A percentile compares a stretch with the other conserved stretches of the same genome.
Conservation (phyloP, 2,113 vertebrate species). For the Chrysemys picta region DNA sequence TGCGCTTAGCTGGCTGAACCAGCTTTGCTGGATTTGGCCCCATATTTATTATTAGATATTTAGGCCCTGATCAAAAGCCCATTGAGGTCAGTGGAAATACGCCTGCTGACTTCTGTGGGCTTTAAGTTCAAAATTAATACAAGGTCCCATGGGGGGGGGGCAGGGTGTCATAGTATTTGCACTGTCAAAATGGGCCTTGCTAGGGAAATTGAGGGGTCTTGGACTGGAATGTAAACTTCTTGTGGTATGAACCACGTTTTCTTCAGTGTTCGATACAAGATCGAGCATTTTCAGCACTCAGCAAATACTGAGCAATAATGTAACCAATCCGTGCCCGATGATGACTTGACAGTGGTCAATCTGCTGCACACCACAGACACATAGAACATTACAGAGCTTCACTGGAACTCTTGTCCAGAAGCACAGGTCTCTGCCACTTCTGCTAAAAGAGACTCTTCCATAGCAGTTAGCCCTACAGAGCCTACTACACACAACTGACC, state of each 20-base stretch:
- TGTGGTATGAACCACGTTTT: neutral
- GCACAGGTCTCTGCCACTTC: neutral
- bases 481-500: neutral
- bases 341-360: neutral
- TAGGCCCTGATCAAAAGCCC: too few species aligned
- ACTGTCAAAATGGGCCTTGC: neutral
- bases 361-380: neutral
- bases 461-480: neutral
- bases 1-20: too few species aligned
- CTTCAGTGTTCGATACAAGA: neutral
- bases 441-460: neutral
- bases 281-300: neutral
- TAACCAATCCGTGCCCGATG: neutral
- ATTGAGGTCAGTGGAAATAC: too few species aligned
- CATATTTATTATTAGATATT: too few species aligned
- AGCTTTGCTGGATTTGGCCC: too few species aligned
- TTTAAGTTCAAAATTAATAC: too few species aligned
- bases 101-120: too few species aligned
- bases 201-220: neutral
- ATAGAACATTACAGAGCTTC: neutral
- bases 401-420: neutral
- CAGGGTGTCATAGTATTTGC: neutral
- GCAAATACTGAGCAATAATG: neutral
- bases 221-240: neutral
- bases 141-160: too few species aligned